These are phyloP conservation scores for Fistularia tabacaria DNA, from an alignment of 2,797 vertebrate species.

Conservation along the genomic window DNA sequence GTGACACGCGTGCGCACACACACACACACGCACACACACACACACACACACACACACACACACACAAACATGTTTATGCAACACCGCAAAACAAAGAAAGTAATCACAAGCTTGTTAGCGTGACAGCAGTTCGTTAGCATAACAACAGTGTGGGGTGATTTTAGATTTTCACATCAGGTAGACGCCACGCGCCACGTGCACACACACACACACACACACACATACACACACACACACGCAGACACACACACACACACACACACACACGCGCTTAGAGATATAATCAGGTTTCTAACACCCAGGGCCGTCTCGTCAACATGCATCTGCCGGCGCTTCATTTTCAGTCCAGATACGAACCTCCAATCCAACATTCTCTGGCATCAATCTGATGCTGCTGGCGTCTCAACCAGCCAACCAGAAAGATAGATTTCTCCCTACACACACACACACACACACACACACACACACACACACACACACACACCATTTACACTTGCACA, in stretches of 20 bases:
- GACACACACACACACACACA: not conserved
- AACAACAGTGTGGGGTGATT: not conserved
- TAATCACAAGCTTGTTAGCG: not conserved
- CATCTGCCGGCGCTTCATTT: conserved; percentile 25
- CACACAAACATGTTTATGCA: not conserved
- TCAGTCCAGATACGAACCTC: conserved; percentile 14
- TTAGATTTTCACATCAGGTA: conserved; percentile 2
- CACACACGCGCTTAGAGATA: conserved; percentile 4
- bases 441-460: too few species aligned
- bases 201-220: too few species aligned
- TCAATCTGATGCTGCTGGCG: conserved; percentile 32
- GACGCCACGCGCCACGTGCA: not conserved
- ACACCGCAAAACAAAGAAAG: not conserved
- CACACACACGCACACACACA: too few species aligned
- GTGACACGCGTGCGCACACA: too few species aligned
- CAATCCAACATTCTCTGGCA: conserved; percentile 22
- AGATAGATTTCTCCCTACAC: conserved; percentile 42
- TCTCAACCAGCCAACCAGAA: conserved; percentile 35
- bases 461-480: conserved; percentile 29
- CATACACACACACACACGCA: too few species aligned
- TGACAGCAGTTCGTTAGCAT: not conserved
- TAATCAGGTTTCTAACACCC: conserved; percentile 6
- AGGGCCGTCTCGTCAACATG: conserved; percentile 15
- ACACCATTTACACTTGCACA: conserved; percentile 18
- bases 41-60: too few species aligned